Conservation (phyloP, 2,888 invertebrate species). For the Bugula neritina region DNA sequence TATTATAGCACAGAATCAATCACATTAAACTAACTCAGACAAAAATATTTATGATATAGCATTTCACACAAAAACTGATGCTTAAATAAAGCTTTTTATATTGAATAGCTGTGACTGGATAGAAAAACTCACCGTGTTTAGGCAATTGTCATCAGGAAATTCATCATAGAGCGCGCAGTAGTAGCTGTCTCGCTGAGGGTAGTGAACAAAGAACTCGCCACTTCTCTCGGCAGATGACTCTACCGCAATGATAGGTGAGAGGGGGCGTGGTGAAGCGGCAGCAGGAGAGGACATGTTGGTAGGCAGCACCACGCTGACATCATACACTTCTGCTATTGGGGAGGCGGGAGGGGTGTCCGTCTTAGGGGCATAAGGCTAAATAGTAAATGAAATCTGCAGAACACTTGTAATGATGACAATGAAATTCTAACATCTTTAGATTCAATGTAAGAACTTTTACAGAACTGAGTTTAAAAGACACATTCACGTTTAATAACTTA, state of each 20-base stretch:
- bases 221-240: conserved; percentile 15
- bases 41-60: too few relatives aligned
- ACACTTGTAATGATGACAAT: too few relatives aligned
- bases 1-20: too few relatives aligned
- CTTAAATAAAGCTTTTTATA: too few relatives aligned
- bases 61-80: too few relatives aligned
- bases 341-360: neutral
- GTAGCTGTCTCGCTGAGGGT: conserved; percentile 20
- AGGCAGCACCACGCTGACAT: neutral
- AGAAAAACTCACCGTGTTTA: neutral
- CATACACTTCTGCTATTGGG: neutral
- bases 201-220: neutral
- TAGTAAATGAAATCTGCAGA: too few relatives aligned
- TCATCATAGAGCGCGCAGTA: neutral
- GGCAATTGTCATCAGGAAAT: neutral
- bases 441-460: too few relatives aligned
- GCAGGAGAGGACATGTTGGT: neutral
- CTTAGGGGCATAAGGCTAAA: neutral
- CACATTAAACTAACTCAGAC: too few relatives aligned
- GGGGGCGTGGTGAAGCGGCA: neutral
- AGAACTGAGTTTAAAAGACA: too few relatives aligned
- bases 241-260: neutral
- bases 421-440: too few relatives aligned
- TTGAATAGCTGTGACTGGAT: too few relatives aligned
- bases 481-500: too few relatives aligned